A percentile compares a stretch with the other conserved stretches of the same genome.
Evolutionary conservation across 2,113 vertebrate genomes (phyloP).

Genomic region (Heterotis niloticus): DNA sequence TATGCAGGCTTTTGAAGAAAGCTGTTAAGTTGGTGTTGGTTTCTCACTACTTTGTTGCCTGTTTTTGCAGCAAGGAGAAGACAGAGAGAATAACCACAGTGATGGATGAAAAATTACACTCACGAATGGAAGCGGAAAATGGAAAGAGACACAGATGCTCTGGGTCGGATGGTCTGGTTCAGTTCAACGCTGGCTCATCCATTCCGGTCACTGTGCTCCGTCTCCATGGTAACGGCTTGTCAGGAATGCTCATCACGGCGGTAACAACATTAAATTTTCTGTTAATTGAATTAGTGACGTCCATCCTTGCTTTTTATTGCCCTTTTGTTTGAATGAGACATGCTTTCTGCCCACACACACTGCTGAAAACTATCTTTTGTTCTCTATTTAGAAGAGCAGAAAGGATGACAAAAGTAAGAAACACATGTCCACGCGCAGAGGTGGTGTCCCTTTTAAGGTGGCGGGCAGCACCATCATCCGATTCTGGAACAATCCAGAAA

Average conservation of each 20-base stretch:
- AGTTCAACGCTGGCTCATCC: constrained; percentile 1
- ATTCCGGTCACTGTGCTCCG: neutral
- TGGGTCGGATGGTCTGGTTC: neutral
- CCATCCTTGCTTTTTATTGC: neutral
- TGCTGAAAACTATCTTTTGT: constrained; percentile 1
- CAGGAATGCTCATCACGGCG: neutral
- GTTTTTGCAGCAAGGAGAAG: too few species aligned
- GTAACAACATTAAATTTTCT: neutral
- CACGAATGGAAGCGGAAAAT: neutral
- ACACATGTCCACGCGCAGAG: neutral
- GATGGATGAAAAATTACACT: neutral
- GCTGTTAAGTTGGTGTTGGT: too few species aligned
- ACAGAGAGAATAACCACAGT: constrained; percentile 6
- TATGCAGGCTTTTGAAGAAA: too few species aligned
- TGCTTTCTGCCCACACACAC: constrained; percentile 3
- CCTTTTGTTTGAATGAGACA: neutral
- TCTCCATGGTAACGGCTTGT: neutral
- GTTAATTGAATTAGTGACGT: neutral
- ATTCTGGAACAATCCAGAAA: neutral
- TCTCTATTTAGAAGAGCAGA: neutral
- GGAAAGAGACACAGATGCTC: neutral
- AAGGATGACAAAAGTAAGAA: neutral
- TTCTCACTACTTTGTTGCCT: too few species aligned
- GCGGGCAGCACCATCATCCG: constrained; percentile 2
- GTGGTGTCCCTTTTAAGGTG: neutral